Evolutionary conservation across 2,888 invertebrate genomes (phyloP).

Genomic region (Andrena trimmerana): DNA sequence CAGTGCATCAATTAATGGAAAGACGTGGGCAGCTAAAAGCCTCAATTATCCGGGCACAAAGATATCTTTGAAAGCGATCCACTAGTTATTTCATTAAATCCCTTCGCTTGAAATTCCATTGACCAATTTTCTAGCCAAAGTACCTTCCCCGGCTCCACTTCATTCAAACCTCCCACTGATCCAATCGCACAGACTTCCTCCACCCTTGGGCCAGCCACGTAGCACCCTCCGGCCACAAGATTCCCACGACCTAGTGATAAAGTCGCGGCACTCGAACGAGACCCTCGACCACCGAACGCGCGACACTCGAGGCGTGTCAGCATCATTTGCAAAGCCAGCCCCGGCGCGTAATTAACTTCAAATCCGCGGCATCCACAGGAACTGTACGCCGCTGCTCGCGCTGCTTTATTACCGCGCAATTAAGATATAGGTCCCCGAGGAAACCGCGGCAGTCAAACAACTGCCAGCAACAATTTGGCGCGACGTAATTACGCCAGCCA

Average conservation of each 20-base stretch:
- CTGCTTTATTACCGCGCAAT: conserved; percentile 42
- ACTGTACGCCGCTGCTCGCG: background rate
- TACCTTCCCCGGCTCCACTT: no score
- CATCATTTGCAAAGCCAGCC: conserved; percentile 32
- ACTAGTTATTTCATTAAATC: no score
- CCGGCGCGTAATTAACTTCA: conserved; percentile 38
- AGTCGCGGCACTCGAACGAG: no score
- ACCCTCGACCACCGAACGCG: no score
- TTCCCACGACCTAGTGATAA: no score
- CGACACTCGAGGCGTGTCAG: background rate
- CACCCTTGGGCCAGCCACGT: no score
- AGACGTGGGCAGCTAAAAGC: background rate
- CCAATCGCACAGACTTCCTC: no score
- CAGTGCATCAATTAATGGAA: conserved; percentile 63
- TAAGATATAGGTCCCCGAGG: conserved; percentile 54
- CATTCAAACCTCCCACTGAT: no score
- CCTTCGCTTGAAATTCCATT: no score
- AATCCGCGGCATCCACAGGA: conserved; percentile 9
- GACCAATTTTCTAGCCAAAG: no score
- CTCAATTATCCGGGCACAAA: conserved; percentile 21
- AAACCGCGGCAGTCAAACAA: conserved; percentile 42
- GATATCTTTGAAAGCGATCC: conserved; percentile 9
- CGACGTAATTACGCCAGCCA: conserved; percentile 45
- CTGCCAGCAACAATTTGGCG: conserved; percentile 50
- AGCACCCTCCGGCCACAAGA: no score